Evolutionary conservation across 1,140 invertebrate genomes (phyloP).

Genomic region (Laupala kohalensis): DNA sequence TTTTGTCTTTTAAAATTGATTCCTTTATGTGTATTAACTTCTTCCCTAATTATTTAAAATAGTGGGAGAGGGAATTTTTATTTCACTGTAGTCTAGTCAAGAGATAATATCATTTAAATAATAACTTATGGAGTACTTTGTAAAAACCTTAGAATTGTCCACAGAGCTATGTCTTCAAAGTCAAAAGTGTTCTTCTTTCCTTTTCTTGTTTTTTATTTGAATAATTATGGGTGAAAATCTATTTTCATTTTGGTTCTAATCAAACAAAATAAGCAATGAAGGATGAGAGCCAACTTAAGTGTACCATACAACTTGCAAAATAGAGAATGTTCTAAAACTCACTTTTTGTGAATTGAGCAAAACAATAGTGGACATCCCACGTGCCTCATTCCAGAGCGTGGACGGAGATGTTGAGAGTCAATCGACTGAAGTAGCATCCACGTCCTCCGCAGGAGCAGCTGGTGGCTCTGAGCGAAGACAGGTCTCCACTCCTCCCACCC

Average conservation of each 20-base stretch:
- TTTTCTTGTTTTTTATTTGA: not conserved
- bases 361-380: conserved; percentile 11
- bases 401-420: conserved; percentile 17
- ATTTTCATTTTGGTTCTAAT: not conserved
- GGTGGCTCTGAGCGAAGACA: conserved; percentile 11
- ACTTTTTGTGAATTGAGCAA: not conserved
- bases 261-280: not conserved
- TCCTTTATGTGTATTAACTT: too few species aligned
- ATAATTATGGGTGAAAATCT: not conserved
- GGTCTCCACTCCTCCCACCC: conserved; percentile 12
- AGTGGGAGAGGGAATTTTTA: too few species aligned
- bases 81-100: too few species aligned
- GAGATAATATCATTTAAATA: too few species aligned
- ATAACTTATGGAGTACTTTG: too few species aligned
- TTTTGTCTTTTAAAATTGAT: too few species aligned
- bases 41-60: too few species aligned
- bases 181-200: not conserved
- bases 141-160: too few species aligned
- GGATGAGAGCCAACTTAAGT: not conserved
- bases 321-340: not conserved
- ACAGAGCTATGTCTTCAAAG: not conserved
- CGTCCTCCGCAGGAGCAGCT: conserved; percentile 16
- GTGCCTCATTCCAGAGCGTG: conserved; percentile 15
- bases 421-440: conserved; percentile 14
- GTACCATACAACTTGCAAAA: not conserved